Evolutionary conservation across 2,113 vertebrate genomes (phyloP).

Genomic region (Tinamus guttatus): DNA sequence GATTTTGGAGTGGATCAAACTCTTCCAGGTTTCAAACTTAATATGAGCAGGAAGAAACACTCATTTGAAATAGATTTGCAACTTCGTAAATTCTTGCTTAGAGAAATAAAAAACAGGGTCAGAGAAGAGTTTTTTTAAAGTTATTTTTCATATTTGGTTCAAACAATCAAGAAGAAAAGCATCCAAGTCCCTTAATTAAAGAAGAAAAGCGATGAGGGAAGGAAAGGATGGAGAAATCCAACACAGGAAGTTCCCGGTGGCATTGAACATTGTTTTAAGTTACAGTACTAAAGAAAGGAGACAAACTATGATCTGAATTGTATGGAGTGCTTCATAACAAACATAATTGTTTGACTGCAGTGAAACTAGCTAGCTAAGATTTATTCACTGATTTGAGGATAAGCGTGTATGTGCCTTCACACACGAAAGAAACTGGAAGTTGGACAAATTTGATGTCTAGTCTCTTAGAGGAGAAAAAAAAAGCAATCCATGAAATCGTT

Average conservation of each 20-base stretch:
- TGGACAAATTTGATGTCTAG: background rate
- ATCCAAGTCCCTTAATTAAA: background rate
- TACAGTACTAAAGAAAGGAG: background rate
- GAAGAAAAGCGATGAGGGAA: background rate
- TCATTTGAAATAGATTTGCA: background rate
- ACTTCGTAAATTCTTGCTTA: background rate
- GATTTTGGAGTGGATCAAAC: background rate
- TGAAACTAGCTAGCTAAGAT: background rate
- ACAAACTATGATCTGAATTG: background rate
- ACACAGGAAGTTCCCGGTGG: background rate
- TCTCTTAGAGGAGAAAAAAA: background rate
- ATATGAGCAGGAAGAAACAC: background rate
- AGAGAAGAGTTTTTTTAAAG: background rate
- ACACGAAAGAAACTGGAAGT: background rate
- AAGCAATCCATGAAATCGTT: background rate
- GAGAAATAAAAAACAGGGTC: background rate
- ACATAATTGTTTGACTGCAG: background rate
- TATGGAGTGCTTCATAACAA: background rate
- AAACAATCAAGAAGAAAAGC: background rate
- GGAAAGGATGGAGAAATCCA: background rate
- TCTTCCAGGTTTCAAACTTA: background rate
- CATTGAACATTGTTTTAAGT: background rate
- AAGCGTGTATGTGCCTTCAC: background rate
- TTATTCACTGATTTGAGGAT: background rate
- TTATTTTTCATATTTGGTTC: background rate